phyloP scores from a whole-genome alignment of 2,888 invertebrate genomes.

The Hirtodrosophila alboralis region DNA sequence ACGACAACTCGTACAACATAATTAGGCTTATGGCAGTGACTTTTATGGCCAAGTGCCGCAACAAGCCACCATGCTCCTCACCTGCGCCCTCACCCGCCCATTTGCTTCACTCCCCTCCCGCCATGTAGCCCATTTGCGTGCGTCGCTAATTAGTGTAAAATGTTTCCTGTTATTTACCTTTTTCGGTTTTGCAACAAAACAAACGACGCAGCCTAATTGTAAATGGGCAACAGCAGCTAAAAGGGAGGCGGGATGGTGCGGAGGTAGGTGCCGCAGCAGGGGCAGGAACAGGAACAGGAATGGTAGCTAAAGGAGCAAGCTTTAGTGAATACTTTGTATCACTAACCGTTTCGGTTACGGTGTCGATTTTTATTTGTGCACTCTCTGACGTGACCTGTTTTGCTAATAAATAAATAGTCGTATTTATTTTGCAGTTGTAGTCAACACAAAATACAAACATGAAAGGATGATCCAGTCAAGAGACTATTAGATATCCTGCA shows the following conservation, averaged over 20 bases:
- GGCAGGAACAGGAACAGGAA: background rate
- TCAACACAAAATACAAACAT: conserved; percentile 43
- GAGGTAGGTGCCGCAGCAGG: background rate
- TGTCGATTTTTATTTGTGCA: conserved; percentile 74
- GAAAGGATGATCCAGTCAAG: background rate
- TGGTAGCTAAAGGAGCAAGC: background rate
- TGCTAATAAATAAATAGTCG: conserved; percentile 68
- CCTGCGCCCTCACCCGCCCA: background rate
- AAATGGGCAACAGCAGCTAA: conserved; percentile 49
- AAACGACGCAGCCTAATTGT: conserved; percentile 59
- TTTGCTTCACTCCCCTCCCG: background rate
- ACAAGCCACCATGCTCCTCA: conserved; percentile 5
- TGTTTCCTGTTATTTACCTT: conserved; percentile 79
- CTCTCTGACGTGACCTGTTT: conserved; percentile 68
- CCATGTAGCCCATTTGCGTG: conserved; percentile 67
- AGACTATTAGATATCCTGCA: background rate
- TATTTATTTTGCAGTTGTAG: conserved; percentile 67
- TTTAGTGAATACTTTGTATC: conserved; percentile 51
- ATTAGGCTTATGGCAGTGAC: conserved; percentile 75
- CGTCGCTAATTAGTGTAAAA: conserved; percentile 79
- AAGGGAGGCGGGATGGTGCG: conserved; percentile 6
- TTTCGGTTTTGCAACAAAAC: conserved; percentile 69
- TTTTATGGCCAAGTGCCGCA: conserved; percentile 63
- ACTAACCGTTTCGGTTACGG: conserved; percentile 57
- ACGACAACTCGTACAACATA: conserved; percentile 71